Evolutionary conservation across 2,113 vertebrate genomes (phyloP).

Genomic region (Leptosomus discolor): DNA sequence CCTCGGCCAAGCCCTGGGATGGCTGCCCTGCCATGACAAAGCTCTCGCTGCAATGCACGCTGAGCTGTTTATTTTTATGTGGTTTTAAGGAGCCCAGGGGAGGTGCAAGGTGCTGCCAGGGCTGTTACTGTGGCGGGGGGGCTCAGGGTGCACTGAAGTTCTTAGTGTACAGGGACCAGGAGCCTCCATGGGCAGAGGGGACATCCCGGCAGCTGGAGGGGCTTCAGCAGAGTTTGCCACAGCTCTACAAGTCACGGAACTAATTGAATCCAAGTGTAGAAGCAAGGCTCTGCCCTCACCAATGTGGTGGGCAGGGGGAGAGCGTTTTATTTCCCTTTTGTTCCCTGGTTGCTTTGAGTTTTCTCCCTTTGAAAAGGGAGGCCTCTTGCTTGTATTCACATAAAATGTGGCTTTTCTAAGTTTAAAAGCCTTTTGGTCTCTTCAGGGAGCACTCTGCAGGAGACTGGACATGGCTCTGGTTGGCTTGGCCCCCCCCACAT

Average conservation of each 20-base stretch:
- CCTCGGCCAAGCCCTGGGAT: neutral
- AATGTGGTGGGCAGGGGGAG: neutral
- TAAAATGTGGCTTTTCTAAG: conserved; percentile 26
- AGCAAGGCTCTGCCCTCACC: neutral
- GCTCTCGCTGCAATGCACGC: fast-evolving
- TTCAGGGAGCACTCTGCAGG: neutral
- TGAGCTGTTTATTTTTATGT: neutral
- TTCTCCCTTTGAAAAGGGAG: conserved; percentile 19
- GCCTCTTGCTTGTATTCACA: conserved; percentile 19
- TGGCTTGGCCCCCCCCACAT: neutral
- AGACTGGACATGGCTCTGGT: neutral
- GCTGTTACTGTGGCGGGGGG: fast-evolving
- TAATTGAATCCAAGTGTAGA: conserved; percentile 33
- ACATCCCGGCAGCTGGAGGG: fast-evolving
- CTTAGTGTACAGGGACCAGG: fast-evolving
- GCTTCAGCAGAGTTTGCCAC: neutral
- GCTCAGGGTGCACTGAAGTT: neutral
- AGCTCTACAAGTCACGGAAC: neutral
- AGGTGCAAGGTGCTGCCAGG: neutral
- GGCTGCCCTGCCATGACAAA: fast-evolving
- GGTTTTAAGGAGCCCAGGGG: neutral
- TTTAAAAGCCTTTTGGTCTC: conserved; percentile 51
- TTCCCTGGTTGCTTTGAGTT: conserved; percentile 45
- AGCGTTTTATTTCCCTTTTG: neutral
- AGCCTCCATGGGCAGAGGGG: neutral